Percentiles rank a stretch among this genome's conserved stretches.
phyloP scores from a whole-genome alignment of 2,888 invertebrate genomes.

The Sphaerophoria rueppellii region DNA sequence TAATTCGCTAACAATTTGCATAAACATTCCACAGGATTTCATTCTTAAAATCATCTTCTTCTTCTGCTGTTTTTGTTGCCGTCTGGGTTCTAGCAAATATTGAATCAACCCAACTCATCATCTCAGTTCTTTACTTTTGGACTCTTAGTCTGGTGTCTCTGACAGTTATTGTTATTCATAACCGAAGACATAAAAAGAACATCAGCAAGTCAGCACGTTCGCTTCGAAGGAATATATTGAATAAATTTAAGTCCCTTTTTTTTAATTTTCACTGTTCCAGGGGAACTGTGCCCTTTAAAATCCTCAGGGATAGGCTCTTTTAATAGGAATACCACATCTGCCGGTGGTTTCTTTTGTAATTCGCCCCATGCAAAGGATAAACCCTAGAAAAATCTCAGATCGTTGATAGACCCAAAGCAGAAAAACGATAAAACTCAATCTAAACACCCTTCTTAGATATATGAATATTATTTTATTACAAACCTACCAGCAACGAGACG shows the following conservation, averaged over 20 bases:
- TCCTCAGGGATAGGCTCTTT: conserved; percentile 26
- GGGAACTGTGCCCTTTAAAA: background rate
- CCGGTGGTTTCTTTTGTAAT: conserved; percentile 46
- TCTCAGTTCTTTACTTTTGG: conserved; percentile 52
- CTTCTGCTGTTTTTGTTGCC: background rate
- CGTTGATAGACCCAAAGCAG: conserved; percentile 35
- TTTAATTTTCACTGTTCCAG: background rate
- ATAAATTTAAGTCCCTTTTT: conserved; percentile 53
- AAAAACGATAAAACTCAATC: conserved; percentile 30
- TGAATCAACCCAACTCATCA: conserved; percentile 59
- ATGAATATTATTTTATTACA: conserved; percentile 36
- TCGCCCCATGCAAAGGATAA: background rate
- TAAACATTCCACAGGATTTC: conserved; percentile 62
- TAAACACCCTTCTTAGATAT: conserved; percentile 48
- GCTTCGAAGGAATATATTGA: conserved; percentile 54
- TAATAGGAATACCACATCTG: conserved; percentile 48
- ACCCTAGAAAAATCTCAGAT: conserved; percentile 1
- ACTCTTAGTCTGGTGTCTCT: conserved; percentile 26
- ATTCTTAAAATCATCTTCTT: background rate
- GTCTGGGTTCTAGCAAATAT: conserved; percentile 48
- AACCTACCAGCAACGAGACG: background rate
- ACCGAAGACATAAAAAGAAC: conserved; percentile 38
- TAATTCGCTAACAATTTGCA: conserved; percentile 72
- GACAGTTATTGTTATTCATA: conserved; percentile 71
- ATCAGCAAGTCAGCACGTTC: conserved; percentile 50